Percentiles rank a stretch among this genome's conserved stretches.
Evolutionary conservation across 92 coral and sea anemone genomes (phyloP).

Genomic region (Isaurus tuberculatus): DNA sequence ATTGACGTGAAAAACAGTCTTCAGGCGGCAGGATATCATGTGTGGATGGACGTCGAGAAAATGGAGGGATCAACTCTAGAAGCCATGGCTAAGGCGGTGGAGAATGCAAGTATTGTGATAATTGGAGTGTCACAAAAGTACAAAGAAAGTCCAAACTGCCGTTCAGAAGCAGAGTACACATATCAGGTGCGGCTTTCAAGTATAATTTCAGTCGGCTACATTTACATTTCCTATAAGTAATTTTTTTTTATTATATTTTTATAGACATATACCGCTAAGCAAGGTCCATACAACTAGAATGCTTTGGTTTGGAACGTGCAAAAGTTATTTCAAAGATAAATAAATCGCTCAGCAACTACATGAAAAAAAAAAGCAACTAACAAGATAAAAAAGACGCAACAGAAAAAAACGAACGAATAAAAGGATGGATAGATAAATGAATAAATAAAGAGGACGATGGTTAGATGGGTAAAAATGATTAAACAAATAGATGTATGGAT

Average conservation of each 20-base stretch:
- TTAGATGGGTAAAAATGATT: too few species aligned
- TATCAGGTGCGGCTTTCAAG: neutral
- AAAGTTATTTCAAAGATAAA: too few species aligned
- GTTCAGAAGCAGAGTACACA: constrained; percentile 5
- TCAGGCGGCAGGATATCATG: constrained; percentile 71
- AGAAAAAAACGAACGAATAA: neutral
- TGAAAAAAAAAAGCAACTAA: too few species aligned
- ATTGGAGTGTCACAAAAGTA: constrained; percentile 85
- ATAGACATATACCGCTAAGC: too few species aligned
- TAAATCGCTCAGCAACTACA: too few species aligned
- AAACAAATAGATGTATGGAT: too few species aligned
- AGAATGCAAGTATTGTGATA: constrained; percentile 74
- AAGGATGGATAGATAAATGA: neutral
- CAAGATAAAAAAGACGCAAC: neutral
- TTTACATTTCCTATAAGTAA: too few species aligned
- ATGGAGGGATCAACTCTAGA: constrained; percentile 89
- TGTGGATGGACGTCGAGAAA: constrained; percentile 87
- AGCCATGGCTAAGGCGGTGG: constrained; percentile 86
- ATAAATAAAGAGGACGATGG: too few species aligned
- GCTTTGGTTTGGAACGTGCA: too few species aligned
- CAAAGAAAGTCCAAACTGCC: constrained; percentile 80
- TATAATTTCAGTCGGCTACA: too few species aligned
- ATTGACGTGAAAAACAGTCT: constrained; percentile 69
- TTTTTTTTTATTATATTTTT: too few species aligned
- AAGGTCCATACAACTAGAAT: too few species aligned